Evolutionary conservation across 2,113 vertebrate genomes (phyloP).

Genomic region (Donacobius atricapilla): DNA sequence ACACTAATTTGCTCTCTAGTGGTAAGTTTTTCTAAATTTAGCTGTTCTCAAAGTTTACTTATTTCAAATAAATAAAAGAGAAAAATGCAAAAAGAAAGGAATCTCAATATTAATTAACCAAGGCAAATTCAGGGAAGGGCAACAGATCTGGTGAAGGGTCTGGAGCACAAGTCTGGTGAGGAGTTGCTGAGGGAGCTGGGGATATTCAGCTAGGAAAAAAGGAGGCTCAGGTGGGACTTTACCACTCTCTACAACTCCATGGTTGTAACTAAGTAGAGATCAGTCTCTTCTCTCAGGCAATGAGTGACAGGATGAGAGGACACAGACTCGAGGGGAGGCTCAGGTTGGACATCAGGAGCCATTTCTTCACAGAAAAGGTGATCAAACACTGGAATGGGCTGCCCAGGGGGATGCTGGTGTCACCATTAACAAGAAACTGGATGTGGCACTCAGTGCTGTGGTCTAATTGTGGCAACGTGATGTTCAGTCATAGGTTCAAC

Average conservation of each 20-base stretch:
- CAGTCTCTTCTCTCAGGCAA: too few relatives aligned
- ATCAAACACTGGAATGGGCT: background rate
- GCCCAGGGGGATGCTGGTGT: background rate
- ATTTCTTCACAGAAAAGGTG: background rate
- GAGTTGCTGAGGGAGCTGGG: background rate
- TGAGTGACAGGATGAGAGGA: background rate
- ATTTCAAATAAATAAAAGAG: background rate
- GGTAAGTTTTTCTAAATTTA: background rate
- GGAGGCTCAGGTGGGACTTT: background rate
- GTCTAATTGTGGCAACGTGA: background rate
- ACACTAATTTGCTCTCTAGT: background rate
- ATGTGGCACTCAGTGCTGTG: rapidly evolving
- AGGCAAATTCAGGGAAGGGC: background rate
- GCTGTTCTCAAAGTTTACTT: background rate
- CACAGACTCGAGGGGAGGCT: background rate
- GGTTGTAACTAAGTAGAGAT: too few relatives aligned
- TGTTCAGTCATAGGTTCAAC: background rate
- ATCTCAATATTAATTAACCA: background rate
- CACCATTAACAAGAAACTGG: background rate
- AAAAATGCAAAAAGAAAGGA: background rate
- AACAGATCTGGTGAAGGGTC: background rate
- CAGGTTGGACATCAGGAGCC: background rate
- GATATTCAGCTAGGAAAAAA: background rate
- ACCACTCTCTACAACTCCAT: background rate
- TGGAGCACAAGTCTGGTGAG: background rate